Percentiles rank a stretch among this genome's conserved stretches.
Conservation (phyloP, 2,888 invertebrate genomes). For the Lumbricus terrestris region DNA sequence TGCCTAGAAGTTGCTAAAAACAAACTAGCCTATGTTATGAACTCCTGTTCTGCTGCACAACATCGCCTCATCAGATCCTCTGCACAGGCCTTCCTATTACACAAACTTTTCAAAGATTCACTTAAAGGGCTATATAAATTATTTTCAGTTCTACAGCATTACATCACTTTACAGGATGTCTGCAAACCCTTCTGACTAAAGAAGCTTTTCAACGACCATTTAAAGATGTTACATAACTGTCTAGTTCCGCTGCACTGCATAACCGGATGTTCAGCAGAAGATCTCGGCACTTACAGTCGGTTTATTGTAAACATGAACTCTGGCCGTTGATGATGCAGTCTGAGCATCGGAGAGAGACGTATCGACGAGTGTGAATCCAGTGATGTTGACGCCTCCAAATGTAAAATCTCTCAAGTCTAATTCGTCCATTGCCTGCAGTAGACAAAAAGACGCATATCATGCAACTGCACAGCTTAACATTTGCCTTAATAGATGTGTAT, state of each 20-base stretch:
- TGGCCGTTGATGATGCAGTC: slow-evolving; percentile 63
- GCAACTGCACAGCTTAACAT: not conserved
- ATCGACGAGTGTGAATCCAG: slow-evolving; percentile 85
- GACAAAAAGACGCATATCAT: not conserved
- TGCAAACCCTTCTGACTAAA: not conserved
- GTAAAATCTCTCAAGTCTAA: slow-evolving; percentile 90
- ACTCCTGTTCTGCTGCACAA: not conserved
- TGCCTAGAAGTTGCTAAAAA: not conserved
- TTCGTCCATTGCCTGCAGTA: slow-evolving; percentile 68
- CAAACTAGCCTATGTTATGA: not conserved
- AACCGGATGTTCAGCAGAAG: not conserved
- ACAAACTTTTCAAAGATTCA: not conserved
- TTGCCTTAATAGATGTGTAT: not conserved
- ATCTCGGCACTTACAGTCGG: not conserved
- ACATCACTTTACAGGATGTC: too few species aligned
- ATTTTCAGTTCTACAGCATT: not conserved
- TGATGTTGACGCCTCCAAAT: slow-evolving; percentile 92
- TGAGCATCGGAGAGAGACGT: slow-evolving; percentile 82
- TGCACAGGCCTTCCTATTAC: not conserved
- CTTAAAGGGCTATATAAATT: not conserved
- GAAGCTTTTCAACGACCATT: not conserved
- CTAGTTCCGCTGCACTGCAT: not conserved
- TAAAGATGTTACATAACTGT: not conserved
- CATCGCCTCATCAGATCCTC: not conserved
- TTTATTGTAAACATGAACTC: not conserved